A percentile compares a stretch with the other conserved stretches of the same genome.
phyloP scores from a whole-genome alignment of 2,888 invertebrate species.

The Drosophila emarginata region DNA sequence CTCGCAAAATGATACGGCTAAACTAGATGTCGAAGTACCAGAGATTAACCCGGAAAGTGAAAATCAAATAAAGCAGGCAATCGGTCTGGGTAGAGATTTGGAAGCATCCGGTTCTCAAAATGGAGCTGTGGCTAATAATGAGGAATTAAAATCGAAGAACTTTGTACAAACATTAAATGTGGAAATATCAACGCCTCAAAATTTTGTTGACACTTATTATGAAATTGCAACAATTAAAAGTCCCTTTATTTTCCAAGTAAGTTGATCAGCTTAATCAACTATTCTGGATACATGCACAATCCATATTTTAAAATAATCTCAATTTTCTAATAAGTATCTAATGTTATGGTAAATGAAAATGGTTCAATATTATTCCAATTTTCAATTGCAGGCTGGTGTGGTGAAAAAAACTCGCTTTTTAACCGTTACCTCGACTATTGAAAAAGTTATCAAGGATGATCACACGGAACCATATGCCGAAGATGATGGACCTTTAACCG shows the following conservation, averaged over 20 bases:
- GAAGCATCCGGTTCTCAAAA: conserved; percentile 87
- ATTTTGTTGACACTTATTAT: conserved; percentile 92
- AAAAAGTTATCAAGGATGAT: conserved; percentile 88
- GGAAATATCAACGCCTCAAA: conserved; percentile 93
- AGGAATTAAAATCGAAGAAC: conserved; percentile 76
- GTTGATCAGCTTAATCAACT: too few relatives aligned
- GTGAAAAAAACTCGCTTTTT: conserved; percentile 93
- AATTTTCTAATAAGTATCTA: too few relatives aligned
- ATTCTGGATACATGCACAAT: too few relatives aligned
- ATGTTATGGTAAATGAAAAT: too few relatives aligned
- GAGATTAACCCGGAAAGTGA: conserved; percentile 82
- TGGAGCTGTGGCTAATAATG: conserved; percentile 85
- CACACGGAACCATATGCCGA: conserved; percentile 84
- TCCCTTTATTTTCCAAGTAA: conserved; percentile 94
- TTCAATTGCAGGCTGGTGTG: conserved; percentile 88
- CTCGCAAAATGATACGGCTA: conserved; percentile 45
- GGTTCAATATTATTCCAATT: background rate
- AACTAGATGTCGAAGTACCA: conserved; percentile 76
- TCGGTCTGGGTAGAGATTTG: conserved; percentile 83
- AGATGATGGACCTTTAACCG: conserved; percentile 90
- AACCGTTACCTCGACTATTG: conserved; percentile 93
- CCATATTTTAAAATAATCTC: too few relatives aligned
- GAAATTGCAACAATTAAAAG: conserved; percentile 95
- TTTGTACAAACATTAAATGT: conserved; percentile 92
- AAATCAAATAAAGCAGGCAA: conserved; percentile 70